Percentiles rank a stretch among this genome's conserved stretches.
Evolutionary conservation across 2,113 vertebrate genomes (phyloP).

Genomic region (Arothron firmamentum): DNA sequence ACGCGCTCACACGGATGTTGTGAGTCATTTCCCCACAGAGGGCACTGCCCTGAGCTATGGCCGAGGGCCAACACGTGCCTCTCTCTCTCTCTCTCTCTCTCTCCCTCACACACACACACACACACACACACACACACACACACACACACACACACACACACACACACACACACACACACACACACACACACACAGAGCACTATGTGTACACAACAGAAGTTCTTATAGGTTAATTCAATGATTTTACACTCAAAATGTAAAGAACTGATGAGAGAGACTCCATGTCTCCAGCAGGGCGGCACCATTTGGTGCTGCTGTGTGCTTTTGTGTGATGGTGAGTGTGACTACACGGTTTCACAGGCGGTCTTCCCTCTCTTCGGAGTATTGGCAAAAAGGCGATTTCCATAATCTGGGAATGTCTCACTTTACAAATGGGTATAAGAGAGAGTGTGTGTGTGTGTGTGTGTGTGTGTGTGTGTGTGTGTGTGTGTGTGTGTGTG

Average conservation of each 20-base stretch:
- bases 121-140: constrained; percentile 11
- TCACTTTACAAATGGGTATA: constrained; percentile 67
- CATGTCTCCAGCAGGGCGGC: constrained; percentile 39
- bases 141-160: constrained; percentile 6
- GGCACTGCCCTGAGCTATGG: constrained; percentile 22
- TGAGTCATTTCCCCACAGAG: constrained; percentile 24
- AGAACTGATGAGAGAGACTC: constrained; percentile 44
- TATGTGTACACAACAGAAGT: constrained; percentile 1
- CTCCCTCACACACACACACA: constrained; percentile 7
- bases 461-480: constrained; percentile 9
- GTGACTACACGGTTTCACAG: constrained; percentile 41
- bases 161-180: constrained; percentile 6
- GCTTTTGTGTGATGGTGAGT: constrained; percentile 37
- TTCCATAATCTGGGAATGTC: constrained; percentile 73
- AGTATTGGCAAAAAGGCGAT: constrained; percentile 67
- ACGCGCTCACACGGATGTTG: constrained; percentile 18
- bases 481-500: constrained; percentile 16
- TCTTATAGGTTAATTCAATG: constrained; percentile 37
- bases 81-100: too few species aligned
- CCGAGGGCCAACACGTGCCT: constrained; percentile 8
- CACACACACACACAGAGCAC: constrained; percentile 16
- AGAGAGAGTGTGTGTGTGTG: constrained; percentile 40
- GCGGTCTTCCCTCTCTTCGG: constrained; percentile 58
- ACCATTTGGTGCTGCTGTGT: constrained; percentile 46
- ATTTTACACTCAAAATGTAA: constrained; percentile 38